Base-by-base conservation (phyloP, 2,797 vertebrate species). In the Anableps anableps region DNA sequence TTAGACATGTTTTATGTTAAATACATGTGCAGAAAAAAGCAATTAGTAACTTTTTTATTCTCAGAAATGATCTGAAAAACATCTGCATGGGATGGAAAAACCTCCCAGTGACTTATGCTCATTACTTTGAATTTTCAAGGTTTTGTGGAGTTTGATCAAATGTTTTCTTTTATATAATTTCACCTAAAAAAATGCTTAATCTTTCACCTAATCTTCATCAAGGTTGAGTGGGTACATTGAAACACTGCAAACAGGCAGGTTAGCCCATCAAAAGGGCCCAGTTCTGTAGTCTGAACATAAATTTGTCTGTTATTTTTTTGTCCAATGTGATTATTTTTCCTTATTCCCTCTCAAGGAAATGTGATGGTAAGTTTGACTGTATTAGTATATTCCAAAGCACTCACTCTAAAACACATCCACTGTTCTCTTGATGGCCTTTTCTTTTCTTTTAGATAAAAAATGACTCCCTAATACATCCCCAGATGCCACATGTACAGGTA, bases 291-390 rank as follows among this genome's bases (percentile, higher is more conserved):
- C 21, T 0, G 4, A 38, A 58, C 77, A 74, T 34, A 16, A n/a
- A 80, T 79, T 81, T 79, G 76, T 87, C 90, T 88, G 81, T 87
- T 80, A 80, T 85, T 29, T 85, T 29, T 86, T 83, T 90, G 90
- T 92, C 88, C 92, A 84, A 86, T 78, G 74, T 77, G 60, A 88
- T 89, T 16, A 91, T 84, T 71, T 77, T 38, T 51, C 9, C 10
- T 14, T 31, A 45, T 75, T 23, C 55, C 73, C 77, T 51, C 75
- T 87, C 89, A 84, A 75, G 81, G 66, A 86, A 78, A 86, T 75
- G 53, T 74, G 81, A 91, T 89, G 91, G 92, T 86, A 93, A 86
- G 68, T 29, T 81, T 41, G 31, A 62, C 79, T 85, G 75, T 43
- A 82, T 70, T 78, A 19, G 19, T 38, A 38, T 38, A 66, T 38